phyloP scores from a whole-genome alignment of 2,797 vertebrate genomes.

The Microctenopoma steveboyesi region DNA sequence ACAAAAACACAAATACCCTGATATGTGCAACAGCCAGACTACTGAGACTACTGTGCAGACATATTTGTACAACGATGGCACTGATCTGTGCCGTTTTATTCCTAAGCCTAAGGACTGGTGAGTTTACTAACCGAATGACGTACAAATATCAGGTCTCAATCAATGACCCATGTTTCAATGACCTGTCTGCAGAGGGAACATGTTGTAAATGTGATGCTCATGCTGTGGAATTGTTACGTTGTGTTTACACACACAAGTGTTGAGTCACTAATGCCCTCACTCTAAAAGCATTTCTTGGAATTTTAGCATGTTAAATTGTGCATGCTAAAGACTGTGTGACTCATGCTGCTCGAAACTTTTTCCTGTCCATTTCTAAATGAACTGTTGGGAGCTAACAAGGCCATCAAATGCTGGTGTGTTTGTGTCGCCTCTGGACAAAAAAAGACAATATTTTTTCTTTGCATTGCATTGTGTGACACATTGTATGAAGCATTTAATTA shows the following conservation, averaged over 20 bases:
- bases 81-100: conserved; percentile 1
- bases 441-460: neutral
- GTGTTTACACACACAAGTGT: conserved; percentile 25
- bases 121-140: conserved; percentile 1
- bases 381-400: conserved; percentile 4
- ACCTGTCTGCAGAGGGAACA: conserved; percentile 3
- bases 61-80: conserved; percentile 1
- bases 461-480: neutral
- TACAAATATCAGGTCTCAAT: conserved; percentile 15
- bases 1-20: neutral
- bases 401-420: conserved; percentile 15
- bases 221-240: conserved; percentile 5
- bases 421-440: neutral
- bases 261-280: conserved; percentile 24
- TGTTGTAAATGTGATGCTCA: conserved; percentile 40
- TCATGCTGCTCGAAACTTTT: conserved; percentile 40
- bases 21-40: neutral
- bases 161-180: conserved; percentile 12
- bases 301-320: conserved; percentile 55
- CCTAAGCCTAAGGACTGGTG: neutral
- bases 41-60: conserved; percentile 1
- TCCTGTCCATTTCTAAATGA: conserved; percentile 41
- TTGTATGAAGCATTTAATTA: conserved; percentile 25
- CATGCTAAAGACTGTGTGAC: conserved; percentile 53
- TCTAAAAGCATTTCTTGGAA: conserved; percentile 40